A percentile compares a stretch with the other conserved stretches of the same genome.
Evolutionary conservation across 2,113 vertebrate species (phyloP).

Genomic region (Arenaria interpres): DNA sequence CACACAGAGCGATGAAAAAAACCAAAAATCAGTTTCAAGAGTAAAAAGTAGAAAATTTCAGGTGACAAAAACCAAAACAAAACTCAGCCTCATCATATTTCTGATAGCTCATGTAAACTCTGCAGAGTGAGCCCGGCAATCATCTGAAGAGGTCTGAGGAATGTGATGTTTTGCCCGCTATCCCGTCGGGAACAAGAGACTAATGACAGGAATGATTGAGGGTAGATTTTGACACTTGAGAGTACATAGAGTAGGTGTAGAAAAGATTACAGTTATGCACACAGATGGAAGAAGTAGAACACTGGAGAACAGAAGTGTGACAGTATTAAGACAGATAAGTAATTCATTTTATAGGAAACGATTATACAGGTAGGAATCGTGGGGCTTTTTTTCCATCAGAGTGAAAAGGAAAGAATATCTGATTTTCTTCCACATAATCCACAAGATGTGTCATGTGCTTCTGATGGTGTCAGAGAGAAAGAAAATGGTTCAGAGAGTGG

Average conservation of each 20-base stretch:
- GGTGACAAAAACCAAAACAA: neutral
- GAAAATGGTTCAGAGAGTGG: conserved; percentile 12
- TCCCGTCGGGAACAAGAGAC: neutral
- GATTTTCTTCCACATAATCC: conserved; percentile 14
- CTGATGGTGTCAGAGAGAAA: conserved; percentile 24
- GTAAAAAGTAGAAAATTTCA: neutral
- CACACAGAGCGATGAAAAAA: neutral
- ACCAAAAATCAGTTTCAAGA: neutral
- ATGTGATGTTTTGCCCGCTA: neutral
- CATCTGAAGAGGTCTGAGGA: neutral
- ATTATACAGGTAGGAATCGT: conserved; percentile 36
- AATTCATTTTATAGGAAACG: conserved; percentile 56
- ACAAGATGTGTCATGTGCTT: conserved; percentile 3
- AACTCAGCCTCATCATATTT: neutral
- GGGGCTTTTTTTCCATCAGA: neutral
- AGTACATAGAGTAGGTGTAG: conserved; percentile 64
- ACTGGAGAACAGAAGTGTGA: conserved; percentile 50
- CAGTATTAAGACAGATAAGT: conserved; percentile 62
- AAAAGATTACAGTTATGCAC: conserved; percentile 49
- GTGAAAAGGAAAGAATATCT: conserved; percentile 4
- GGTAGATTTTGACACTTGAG: conserved; percentile 52
- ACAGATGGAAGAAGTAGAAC: conserved; percentile 61
- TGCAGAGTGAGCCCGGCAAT: neutral
- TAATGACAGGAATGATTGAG: conserved; percentile 51
- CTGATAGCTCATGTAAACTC: neutral